These are phyloP conservation scores for Phodopus roborovskii DNA, from an alignment of 2,113 vertebrate species.

Conservation along the genomic window DNA sequence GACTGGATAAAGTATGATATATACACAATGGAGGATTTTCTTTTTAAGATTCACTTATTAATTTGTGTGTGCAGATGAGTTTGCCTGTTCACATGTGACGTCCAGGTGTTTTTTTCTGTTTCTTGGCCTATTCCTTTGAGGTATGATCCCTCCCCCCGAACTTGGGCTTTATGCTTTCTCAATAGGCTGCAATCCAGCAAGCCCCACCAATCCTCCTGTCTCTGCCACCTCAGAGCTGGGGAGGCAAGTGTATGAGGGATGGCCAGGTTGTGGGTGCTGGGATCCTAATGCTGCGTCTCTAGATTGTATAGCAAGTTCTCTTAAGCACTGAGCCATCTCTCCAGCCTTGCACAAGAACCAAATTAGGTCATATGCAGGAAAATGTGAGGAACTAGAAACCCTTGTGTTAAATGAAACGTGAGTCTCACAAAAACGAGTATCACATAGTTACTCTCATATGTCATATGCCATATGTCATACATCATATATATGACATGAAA, in stretches of 20 bases:
- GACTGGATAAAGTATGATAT: not conserved
- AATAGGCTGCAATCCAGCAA: not conserved
- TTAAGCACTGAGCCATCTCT: not conserved
- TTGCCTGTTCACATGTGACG: not conserved
- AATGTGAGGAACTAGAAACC: not conserved
- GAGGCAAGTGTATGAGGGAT: too few species aligned
- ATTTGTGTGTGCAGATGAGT: not conserved
- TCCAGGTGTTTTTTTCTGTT: not conserved
- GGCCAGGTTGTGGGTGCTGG: not conserved
- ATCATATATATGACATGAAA: not conserved
- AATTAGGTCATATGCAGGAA: not conserved
- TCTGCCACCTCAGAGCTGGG: not conserved
- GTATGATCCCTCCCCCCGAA: not conserved
- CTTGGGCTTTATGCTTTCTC: not conserved
- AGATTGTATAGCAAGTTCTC: too few species aligned
- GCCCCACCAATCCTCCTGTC: not conserved
- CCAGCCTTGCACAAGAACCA: not conserved
- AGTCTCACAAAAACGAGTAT: not conserved
- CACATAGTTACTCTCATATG: not conserved
- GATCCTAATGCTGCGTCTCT: not conserved
- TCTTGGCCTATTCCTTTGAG: not conserved
- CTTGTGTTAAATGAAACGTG: not conserved
- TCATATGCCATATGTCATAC: not conserved
- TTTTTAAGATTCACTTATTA: not conserved
- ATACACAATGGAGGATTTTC: not conserved